Evolutionary conservation across 2,113 vertebrate species (phyloP).

Genomic region (Malaclemys terrapin): DNA sequence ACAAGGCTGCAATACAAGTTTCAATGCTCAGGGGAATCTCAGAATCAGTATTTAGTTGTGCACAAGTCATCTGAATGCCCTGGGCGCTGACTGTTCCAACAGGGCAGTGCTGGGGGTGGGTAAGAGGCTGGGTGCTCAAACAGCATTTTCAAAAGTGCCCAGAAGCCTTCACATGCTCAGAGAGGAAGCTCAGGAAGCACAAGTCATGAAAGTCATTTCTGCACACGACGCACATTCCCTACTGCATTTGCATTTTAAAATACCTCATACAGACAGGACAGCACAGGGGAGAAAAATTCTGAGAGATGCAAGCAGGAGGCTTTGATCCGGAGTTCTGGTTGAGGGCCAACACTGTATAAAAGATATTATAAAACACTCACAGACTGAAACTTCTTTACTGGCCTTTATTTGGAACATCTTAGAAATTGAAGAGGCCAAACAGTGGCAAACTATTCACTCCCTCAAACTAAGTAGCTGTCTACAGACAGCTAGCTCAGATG

Average conservation of each 20-base stretch:
- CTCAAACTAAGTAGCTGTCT: not conserved
- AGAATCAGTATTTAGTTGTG: not conserved
- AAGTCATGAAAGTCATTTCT: not conserved
- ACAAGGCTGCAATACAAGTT: not conserved
- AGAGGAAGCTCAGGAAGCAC: not conserved
- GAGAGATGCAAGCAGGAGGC: not conserved
- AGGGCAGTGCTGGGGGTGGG: not conserved
- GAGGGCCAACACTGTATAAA: not conserved
- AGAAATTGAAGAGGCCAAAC: not conserved
- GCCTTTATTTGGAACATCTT: not conserved
- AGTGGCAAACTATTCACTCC: fast-evolving
- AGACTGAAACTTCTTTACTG: not conserved
- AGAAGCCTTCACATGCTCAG: not conserved
- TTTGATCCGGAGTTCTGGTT: not conserved
- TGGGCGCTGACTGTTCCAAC: not conserved
- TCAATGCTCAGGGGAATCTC: not conserved
- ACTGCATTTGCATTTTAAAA: not conserved
- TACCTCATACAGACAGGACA: not conserved
- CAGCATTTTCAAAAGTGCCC: not conserved
- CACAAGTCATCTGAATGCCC: not conserved
- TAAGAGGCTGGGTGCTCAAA: not conserved
- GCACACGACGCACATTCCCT: not conserved
- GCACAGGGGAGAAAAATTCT: not conserved
- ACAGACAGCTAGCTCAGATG: not conserved
- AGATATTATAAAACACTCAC: not conserved